phyloP scores from a whole-genome alignment of 2,888 invertebrate genomes.

The Ochropacha duplaris region DNA sequence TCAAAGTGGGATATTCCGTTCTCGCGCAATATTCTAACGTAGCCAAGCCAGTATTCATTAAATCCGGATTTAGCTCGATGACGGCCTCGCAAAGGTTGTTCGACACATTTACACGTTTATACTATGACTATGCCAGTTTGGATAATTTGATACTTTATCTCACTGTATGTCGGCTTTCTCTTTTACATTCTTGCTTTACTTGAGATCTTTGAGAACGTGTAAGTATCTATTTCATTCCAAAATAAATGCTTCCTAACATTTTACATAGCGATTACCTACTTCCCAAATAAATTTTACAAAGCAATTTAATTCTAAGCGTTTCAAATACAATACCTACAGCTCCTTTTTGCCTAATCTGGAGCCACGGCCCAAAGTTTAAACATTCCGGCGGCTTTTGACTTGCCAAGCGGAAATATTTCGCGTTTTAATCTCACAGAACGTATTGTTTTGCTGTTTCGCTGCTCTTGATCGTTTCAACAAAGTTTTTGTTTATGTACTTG shows the following conservation, averaged over 20 bases:
- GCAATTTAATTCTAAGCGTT: not conserved
- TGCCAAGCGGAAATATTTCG: conserved; percentile 6
- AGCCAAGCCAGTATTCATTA: conserved; percentile 8
- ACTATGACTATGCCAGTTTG: not conserved
- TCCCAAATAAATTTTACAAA: not conserved
- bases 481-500: conserved; percentile 1
- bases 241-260: not conserved
- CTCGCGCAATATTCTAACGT: not conserved
- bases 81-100: not conserved
- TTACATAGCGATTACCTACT: not conserved
- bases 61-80: conserved; percentile 4
- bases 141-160: not conserved
- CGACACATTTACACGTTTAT: conserved; percentile 2
- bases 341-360: not conserved
- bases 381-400: conserved; percentile 5
- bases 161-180: not conserved
- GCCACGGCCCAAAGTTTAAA: conserved; percentile 1
- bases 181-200: too few species aligned
- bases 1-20: not conserved
- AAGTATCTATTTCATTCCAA: not conserved
- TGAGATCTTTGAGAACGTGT: too few species aligned
- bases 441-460: conserved; percentile 1
- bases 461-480: not conserved
- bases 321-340: not conserved
- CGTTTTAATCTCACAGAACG: conserved; percentile 8